Conservation (phyloP, 2,797 vertebrate species). For the Lepilemur septentrionalis region DNA sequence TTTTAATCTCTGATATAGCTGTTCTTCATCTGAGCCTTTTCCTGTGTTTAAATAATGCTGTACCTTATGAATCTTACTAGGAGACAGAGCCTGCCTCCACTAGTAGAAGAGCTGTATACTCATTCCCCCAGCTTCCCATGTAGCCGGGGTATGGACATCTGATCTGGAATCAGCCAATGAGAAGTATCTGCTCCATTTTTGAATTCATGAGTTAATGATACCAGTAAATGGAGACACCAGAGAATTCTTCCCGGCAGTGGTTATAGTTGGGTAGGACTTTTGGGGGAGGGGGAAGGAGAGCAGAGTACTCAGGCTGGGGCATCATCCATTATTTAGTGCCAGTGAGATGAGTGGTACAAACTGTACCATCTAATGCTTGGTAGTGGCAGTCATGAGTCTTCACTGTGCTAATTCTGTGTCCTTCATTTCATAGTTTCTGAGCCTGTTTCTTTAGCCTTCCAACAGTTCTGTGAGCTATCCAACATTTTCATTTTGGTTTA, state of each 20-base stretch:
- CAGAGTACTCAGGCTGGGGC: background rate
- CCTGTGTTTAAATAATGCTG: background rate
- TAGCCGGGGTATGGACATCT: background rate
- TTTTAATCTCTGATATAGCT: background rate
- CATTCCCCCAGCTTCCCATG: background rate
- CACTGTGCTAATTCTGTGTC: background rate
- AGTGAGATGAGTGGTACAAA: background rate
- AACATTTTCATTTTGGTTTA: conserved; percentile 8
- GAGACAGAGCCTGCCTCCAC: background rate
- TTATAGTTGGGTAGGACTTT: background rate
- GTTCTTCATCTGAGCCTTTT: background rate
- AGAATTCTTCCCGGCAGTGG: background rate
- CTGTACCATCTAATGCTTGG: background rate
- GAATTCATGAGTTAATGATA: background rate
- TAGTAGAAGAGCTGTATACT: background rate
- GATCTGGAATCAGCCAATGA: background rate
- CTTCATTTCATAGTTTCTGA: background rate
- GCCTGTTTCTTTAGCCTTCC: background rate
- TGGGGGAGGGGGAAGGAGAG: background rate
- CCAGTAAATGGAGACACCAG: background rate
- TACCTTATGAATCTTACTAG: background rate
- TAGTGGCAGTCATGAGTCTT: background rate
- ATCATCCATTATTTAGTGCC: background rate
- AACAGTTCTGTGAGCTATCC: background rate
- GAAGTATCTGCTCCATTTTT: background rate